Base-by-base conservation (phyloP, 2,113 vertebrate genomes). In the Macroglossus sobrinus region DNA sequence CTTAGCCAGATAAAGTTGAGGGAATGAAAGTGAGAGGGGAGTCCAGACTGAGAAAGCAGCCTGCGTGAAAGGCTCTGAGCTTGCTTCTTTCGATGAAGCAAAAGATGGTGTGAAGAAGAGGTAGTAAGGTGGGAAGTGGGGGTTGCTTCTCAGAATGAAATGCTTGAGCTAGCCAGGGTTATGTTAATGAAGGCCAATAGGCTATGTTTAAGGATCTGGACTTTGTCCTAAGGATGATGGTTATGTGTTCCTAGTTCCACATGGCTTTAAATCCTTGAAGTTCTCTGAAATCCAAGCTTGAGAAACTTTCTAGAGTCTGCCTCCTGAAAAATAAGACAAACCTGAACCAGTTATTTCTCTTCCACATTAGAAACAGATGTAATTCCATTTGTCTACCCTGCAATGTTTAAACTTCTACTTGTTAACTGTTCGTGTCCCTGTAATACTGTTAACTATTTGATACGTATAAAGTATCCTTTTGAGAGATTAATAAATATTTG, bases 301-400 rank as follows among this genome's bases (percentile, higher is more conserved):
- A 89, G 68, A 93, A 63, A 76, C 28, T 38, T 87, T 59, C 21
- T 86, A 61, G 30, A 33, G 26, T 84, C 38, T 26, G 35, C 8
- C n/a, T 64, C 69, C 28, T 92, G n/a, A 68, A 72, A 93, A 85
- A 50, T 90, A 47, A 89, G 82, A 84, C 33, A 45, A 47, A 64
- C 38, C 50, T 74, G 22, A 76, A n/a, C 33, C 24, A 81, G 18
- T 92, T 14, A 74, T 66, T 85, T 63, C 47, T 38, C 68, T n/a
- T 89, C 21, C 50, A 7, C 68, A n/a, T 75, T 94, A 81, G 74
- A 86, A 94, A 94, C 24, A 94, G 19, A 61, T 86, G 63, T 26
- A 76, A 87, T 69, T 91, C 19, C 26, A 28, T 69, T 89, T 89
- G 43, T 76, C 35, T 45, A 55, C 68, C 85, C 35, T 47, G 38